Base-by-base conservation (phyloP, 2,113 vertebrate genomes). In the Mastomys coucha region DNA sequence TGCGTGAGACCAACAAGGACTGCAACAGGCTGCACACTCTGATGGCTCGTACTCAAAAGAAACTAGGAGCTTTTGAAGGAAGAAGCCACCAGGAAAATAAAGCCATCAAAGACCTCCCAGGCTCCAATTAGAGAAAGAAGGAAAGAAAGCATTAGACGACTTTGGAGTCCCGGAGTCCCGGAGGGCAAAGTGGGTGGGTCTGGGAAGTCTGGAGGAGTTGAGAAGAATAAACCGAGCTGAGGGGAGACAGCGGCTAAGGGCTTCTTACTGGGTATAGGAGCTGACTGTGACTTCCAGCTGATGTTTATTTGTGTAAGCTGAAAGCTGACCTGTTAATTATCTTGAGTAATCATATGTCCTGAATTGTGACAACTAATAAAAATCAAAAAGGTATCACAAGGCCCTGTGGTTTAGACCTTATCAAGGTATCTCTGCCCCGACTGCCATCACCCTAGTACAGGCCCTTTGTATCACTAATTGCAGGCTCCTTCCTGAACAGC, bases 21-120 rank as follows among this genome's bases (percentile, higher is more conserved):
- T 53, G n/a, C 67, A 92, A 87, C 72, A 96, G 84, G 88, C 31
- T 88, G 51, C 67, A 39, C 2, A 49, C 76, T 95, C 76, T 88
- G 84, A 78, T 39, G 63, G 94, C 58, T 39, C 53, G 20, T 78
- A 65, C 22, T 91, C 81, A 94, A 96, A 94, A 97, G 92, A 70
- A 94, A 45, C 91, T 78, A 49, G 45, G 72, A 88, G 88, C 89
- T 75, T 97, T 95, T 97, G 96, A 97, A 95, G 96, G 51, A 93
- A 94, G 84, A 90, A 87, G 60, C 89, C 65, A 95, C 95, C 72
- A 93, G 89, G 87, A 91, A 95, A 96, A 91, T 87, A 95, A 96
- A 97, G 53, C 65, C 86, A 94, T 96, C 96, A 97, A 98, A 98
- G 82, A 89, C 95, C 39, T 87, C 33, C 31, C 22, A 91, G 33